Evolutionary conservation across 2,113 vertebrate species (phyloP).

Genomic region (Narcine bancroftii): DNA sequence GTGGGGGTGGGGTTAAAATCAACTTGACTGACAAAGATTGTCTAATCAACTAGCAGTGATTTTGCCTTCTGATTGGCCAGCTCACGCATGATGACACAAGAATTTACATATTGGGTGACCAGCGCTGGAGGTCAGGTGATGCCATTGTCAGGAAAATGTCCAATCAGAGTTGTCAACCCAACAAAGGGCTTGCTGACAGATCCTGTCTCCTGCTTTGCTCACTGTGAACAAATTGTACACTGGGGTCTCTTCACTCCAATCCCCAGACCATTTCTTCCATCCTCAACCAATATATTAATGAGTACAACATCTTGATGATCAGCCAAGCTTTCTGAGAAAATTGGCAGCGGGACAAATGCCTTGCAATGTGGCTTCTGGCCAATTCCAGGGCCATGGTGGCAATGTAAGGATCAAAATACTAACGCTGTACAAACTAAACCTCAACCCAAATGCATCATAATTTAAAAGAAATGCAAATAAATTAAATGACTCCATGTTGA

Average conservation of each 20-base stretch:
- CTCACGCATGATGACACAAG: not conserved
- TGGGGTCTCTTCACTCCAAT: not conserved
- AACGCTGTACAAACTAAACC: not conserved
- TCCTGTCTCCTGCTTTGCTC: not conserved
- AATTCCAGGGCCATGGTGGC: not conserved
- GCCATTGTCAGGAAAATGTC: not conserved
- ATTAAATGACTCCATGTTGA: not conserved
- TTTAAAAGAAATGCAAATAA: not conserved
- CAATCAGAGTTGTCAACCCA: not conserved
- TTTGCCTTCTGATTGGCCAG: not conserved
- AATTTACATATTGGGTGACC: not conserved
- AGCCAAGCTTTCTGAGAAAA: not conserved
- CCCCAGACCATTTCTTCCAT: not conserved
- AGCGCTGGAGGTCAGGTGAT: not conserved
- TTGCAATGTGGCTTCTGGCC: not conserved
- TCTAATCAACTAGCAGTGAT: no score
- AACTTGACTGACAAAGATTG: no score
- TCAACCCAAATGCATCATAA: not conserved
- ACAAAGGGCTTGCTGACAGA: not conserved
- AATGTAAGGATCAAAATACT: not conserved
- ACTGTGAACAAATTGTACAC: not conserved
- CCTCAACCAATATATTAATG: not conserved
- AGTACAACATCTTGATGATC: not conserved
- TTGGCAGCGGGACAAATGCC: not conserved
- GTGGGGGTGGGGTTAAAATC: no score